Conservation (phyloP, 2,113 vertebrate species). For the Chaenogobius annularis region DNA sequence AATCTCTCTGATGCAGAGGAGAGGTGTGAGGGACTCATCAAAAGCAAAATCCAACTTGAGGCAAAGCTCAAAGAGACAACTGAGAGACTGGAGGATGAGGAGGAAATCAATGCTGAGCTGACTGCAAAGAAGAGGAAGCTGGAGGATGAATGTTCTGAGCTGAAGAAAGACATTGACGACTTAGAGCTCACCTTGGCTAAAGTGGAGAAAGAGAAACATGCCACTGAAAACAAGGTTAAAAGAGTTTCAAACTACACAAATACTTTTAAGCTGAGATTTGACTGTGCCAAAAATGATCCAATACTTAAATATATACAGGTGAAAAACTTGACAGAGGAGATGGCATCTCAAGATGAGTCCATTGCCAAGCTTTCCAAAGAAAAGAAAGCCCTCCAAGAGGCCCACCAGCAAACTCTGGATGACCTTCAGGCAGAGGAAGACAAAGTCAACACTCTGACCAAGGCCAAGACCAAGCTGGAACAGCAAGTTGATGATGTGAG, state of each 20-base stretch:
- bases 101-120: slow-evolving; percentile 83
- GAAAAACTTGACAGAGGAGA: slow-evolving; percentile 73
- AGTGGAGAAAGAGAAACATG: slow-evolving; percentile 73
- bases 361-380: slow-evolving; percentile 84
- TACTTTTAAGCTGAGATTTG: not conserved
- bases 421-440: slow-evolving; percentile 85
- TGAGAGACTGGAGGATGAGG: slow-evolving; percentile 83
- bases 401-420: slow-evolving; percentile 84
- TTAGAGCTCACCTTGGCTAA: slow-evolving; percentile 72
- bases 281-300: not conserved
- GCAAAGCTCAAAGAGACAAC: slow-evolving; percentile 75
- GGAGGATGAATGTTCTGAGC: slow-evolving; percentile 80
- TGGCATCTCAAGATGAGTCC: slow-evolving; percentile 78
- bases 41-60: slow-evolving; percentile 66
- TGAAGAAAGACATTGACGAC: slow-evolving; percentile 71
- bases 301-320: slow-evolving; percentile 41
- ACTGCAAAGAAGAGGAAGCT: slow-evolving; percentile 84
- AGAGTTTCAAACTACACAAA: not conserved
- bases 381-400: slow-evolving; percentile 85
- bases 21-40: slow-evolving; percentile 66
- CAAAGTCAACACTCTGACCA: slow-evolving; percentile 81
- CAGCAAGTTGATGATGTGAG: slow-evolving; percentile 79
- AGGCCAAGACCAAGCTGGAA: slow-evolving; percentile 77
- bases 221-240: slow-evolving; percentile 62
- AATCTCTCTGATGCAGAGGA: slow-evolving; percentile 65